Evolutionary conservation across 2,113 vertebrate genomes (phyloP), one percentile per base, ranked within the genome.

Genomic region (Rhabdornis inornatus): DNA sequence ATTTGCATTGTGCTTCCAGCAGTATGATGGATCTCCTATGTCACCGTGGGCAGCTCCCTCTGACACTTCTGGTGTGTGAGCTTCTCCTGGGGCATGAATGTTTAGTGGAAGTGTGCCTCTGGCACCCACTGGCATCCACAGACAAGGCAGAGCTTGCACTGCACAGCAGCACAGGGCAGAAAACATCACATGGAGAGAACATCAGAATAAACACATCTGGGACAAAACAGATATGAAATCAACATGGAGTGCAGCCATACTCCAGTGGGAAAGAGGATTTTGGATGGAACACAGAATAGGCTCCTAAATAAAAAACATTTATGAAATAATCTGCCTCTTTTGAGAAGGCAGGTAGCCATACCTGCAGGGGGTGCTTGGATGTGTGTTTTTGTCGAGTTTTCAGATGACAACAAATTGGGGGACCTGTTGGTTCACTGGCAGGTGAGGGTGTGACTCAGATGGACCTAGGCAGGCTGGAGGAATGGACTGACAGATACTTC

Each of bases 21-120:
- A 64, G 50, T 40, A 14, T 0, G 3, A 14, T 0, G 4, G 20
- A 27, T 70, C 68, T 74, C 44, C n/a, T 35, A 0, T 79, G 31
- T 57, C 7, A 6, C 60, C 0, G 1, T 35, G 69, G 52, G 42
- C 78, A 90, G 84, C 69, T 77, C 42, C 22, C 66, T 87, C 72
- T 91, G 64, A 70, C 50, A 76, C 25, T 69, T 65, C 3, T 44
- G 74, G 55, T 6, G 8, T 30, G 50, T 53, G 75, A 84, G 27
- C 49, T 90, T 82, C 47, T 87, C 18, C 40, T 65, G 0, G 0
- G 44, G 22, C 35, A 42, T 0, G 9, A 64, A 24, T 13, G 7
- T 10, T 15, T 3, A 55, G 45, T 79, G 65, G 30, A 74, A 84
- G 21, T 23, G 30, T 82, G 77, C 60, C 50, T 71, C 82, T 91